Evolutionary conservation across 2,113 vertebrate species (phyloP), one percentile per base, ranked within the genome.

Genomic region (Otocyon megalotis): DNA sequence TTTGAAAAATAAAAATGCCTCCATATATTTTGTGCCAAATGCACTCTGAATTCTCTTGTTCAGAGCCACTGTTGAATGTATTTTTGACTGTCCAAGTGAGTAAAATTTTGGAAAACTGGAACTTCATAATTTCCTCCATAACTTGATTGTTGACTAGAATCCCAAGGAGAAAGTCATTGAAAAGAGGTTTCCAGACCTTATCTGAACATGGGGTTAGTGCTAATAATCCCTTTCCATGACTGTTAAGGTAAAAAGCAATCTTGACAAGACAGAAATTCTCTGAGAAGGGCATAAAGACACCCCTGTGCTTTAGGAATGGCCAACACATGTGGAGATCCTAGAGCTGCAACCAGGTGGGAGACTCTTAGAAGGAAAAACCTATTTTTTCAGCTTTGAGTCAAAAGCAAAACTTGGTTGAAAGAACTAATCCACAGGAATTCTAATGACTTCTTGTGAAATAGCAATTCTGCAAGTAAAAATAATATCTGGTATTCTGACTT

Each of bases 321-420:
- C 63, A 50, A 19, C 20, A 80, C 7, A 53, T 30, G 1, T 92
- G 50, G 60, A 87, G 26, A 60, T 19, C 43, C 2, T 14, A 80
- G 48, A 92, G 20, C 15, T 69, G 63, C 8, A 69, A 30, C 60
- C 28, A 93, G 62, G 5, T 74, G 30, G 19, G 48, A 94, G 13
- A 19, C 16, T 48, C 48, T 50, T n/a, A 43, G 28, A 48, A 56
- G 10, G 14, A 32, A 77, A 58, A 58, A 48, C 8, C 65, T 48
- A 1, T 17, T 94, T 97, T 67, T 86, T 22, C 9, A 50, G 37
- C 15, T 92, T 80, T 86, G 24, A 10, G 35, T 76, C 8, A 48
- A 93, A 96, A 94, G 3, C 8, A 91, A 81, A 94, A 93, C 30
- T 83, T 80, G 9, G 8, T 32, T 69, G 24, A 92, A 86, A 92